Base-by-base conservation (phyloP, 2,113 vertebrate genomes). In the Ochotona princeps region DNA sequence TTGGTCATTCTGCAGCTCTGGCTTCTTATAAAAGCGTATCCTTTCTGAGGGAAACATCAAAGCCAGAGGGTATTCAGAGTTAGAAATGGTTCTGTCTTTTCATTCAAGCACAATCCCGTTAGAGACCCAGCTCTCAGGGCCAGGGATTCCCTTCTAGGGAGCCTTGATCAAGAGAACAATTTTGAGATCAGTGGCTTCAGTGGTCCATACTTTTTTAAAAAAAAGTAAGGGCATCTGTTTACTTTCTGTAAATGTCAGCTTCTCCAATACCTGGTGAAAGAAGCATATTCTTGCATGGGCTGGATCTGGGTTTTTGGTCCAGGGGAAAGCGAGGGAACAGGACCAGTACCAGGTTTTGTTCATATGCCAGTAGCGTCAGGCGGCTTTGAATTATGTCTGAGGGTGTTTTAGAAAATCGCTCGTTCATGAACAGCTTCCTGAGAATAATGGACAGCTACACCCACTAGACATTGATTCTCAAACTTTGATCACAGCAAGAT, bases 61-160 rank as follows among this genome's bases (percentile, higher is more conserved):
- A 98, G 97, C 96, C 87, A 81, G 94, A 97, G 95, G 98, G 95
- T 95, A 95, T 97, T 97, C 96, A 96, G 89, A 98, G 97, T 98
- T 96, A 97, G 97, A 98, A 98, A 97, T 97, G 97, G 97, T 96
- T 97, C 97, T 7, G 87, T 97, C 96, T 95, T 97, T 98, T 98
- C 98, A 98, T 97, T 98, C 97, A 97, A 93, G 96, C 93, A 92
- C 98, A 98, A 98, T 98, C 97, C 97, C 98, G 96, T 98, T 98
- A 98, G 97, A 98, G 97, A 97, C 97, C 96, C 94, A 97, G 97
- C 97, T 98, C 96, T 97, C 95, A 90, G 96, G 93, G 92, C 96
- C 90, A 87, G 95, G 96, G 97, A 98, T 97, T 97, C 97, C 97
- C 97, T 98, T 98, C 54, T 96, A 98, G 97, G 96, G 83, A 89